These are phyloP conservation scores for Ptilodon capucinus DNA, from an alignment of 2,888 invertebrate species.

Conservation along the genomic window DNA sequence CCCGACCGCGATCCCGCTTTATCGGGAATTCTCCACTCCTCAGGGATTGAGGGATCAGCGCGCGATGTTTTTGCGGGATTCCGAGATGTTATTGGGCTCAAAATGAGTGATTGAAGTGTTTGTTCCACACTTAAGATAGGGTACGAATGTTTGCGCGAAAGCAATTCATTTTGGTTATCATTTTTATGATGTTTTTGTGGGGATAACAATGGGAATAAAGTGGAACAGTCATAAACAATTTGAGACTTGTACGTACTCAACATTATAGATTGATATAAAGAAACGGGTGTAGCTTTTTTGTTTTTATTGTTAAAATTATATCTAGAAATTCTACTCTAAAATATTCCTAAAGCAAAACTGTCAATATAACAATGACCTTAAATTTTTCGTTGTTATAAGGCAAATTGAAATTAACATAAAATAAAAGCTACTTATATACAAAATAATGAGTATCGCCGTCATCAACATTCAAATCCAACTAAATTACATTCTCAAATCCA, in stretches of 20 bases:
- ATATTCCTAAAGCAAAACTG: too few species aligned
- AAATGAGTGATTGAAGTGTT: conserved; percentile 40
- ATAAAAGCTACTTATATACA: too few species aligned
- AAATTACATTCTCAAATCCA: too few species aligned
- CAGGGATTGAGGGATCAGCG: conserved; percentile 29
- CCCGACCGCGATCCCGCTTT: conserved; percentile 36
- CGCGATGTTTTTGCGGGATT: conserved; percentile 33
- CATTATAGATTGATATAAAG: too few species aligned
- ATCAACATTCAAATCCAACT: too few species aligned
- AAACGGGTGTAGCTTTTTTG: too few species aligned
- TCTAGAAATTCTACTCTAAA: too few species aligned
- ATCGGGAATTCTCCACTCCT: conserved; percentile 35
- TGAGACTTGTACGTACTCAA: not conserved
- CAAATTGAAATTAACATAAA: too few species aligned
- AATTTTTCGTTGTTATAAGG: too few species aligned
- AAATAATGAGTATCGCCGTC: too few species aligned
- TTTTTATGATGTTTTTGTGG: conserved; percentile 27
- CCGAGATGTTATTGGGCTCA: conserved; percentile 35
- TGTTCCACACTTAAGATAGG: conserved; percentile 36
- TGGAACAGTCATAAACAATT: not conserved
- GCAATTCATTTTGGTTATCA: conserved; percentile 27
- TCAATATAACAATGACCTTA: too few species aligned
- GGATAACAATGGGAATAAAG: not conserved
- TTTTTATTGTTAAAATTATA: too few species aligned
- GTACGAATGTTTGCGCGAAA: conserved; percentile 24